A percentile compares a stretch with the other conserved stretches of the same genome.
Conservation (phyloP, 1,140 invertebrate genomes). For the Drosophila ercepeae region DNA sequence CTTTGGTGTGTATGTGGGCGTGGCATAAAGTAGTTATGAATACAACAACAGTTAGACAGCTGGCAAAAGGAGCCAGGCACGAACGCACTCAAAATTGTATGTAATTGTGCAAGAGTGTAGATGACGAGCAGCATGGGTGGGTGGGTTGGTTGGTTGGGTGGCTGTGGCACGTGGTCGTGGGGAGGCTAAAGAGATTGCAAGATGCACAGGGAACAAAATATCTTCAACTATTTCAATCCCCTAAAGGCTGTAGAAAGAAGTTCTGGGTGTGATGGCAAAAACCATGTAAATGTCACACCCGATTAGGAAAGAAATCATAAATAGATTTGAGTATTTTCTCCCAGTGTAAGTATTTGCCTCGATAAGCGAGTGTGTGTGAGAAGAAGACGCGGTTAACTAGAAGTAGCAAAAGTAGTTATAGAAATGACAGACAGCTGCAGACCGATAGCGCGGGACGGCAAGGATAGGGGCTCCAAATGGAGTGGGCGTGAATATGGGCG, state of each 20-base stretch:
- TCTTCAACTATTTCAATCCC: neutral
- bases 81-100: constrained; percentile 80
- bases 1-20: constrained; percentile 32
- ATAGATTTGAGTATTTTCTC: neutral
- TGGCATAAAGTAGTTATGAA: constrained; percentile 78
- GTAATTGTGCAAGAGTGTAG: constrained; percentile 78
- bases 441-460: constrained; percentile 8
- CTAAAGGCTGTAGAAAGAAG: too few relatives aligned
- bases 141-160: neutral
- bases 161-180: too few relatives aligned
- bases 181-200: constrained; percentile 4
- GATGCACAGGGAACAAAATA: constrained; percentile 27
- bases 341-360: constrained; percentile 38
- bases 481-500: neutral
- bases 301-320: neutral
- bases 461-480: constrained; percentile 1
- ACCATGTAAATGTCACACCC: too few relatives aligned
- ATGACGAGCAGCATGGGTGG: neutral
- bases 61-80: constrained; percentile 55
- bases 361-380: constrained; percentile 14
- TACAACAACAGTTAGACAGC: constrained; percentile 71
- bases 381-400: constrained; percentile 65
- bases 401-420: constrained; percentile 80
- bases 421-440: constrained; percentile 73
- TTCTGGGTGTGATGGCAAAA: too few relatives aligned